Evolutionary conservation across 1,140 invertebrate genomes (phyloP).

Genomic region (Probaryconus sp.): DNA sequence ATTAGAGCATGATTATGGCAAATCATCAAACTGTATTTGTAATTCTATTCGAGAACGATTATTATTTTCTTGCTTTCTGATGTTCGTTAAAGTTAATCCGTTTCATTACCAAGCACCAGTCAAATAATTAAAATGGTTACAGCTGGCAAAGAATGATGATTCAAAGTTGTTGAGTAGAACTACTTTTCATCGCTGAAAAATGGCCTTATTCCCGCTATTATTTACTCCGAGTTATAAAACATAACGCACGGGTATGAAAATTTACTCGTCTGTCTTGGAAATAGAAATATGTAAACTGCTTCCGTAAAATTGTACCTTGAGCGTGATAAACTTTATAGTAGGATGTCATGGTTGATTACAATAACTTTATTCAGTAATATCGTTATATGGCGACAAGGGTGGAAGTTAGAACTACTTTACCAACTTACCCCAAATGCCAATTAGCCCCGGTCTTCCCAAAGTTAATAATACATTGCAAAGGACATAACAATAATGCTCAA

Average conservation of each 20-base stretch:
- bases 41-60: too few relatives aligned
- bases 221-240: conserved; percentile 40
- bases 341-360: conserved; percentile 55
- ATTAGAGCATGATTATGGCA: too few relatives aligned
- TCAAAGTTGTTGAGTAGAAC: conserved; percentile 32
- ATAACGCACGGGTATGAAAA: conserved; percentile 10
- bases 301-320: conserved; percentile 35
- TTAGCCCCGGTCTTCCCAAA: conserved; percentile 51
- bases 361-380: conserved; percentile 56
- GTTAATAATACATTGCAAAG: conserved; percentile 59
- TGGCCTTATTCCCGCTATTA: conserved; percentile 8
- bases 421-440: conserved; percentile 53
- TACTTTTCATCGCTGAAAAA: conserved; percentile 34
- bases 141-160: conserved; percentile 24
- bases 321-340: conserved; percentile 42
- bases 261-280: conserved; percentile 24
- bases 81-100: too few relatives aligned
- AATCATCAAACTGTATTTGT: too few relatives aligned
- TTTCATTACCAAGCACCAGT: too few relatives aligned
- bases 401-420: conserved; percentile 46
- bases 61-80: too few relatives aligned
- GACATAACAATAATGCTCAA: conserved; percentile 59
- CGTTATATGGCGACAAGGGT: conserved; percentile 48
- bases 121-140: conserved; percentile 53
- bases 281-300: conserved; percentile 48